A percentile compares a stretch with the other conserved stretches of the same genome.
Conservation (phyloP, 2,888 invertebrate genomes). For the Odontomyia ornata region DNA sequence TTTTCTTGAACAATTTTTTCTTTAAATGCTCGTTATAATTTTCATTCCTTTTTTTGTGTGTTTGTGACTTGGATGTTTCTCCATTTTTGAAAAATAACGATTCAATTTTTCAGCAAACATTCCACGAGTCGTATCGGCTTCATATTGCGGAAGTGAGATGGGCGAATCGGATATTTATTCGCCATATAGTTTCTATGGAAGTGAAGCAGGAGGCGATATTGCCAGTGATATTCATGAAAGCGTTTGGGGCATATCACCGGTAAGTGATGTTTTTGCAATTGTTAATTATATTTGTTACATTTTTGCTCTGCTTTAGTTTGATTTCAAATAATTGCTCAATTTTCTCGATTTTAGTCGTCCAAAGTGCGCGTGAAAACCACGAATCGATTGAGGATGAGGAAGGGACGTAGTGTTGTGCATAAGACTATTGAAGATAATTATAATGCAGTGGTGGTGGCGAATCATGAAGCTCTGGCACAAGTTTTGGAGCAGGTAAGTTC, state of each 20-base stretch:
- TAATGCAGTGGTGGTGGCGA: constrained; percentile 87
- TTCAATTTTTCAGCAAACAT: constrained; percentile 58
- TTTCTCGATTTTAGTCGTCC: constrained; percentile 54
- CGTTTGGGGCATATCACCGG: constrained; percentile 63
- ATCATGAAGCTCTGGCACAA: constrained; percentile 89
- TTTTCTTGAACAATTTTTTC: not conserved
- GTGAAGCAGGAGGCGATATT: constrained; percentile 66
- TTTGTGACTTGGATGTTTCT: not conserved
- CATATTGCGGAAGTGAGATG: constrained; percentile 84
- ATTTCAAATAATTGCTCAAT: constrained; percentile 2
- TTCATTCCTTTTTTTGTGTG: not conserved
- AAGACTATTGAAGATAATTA: constrained; percentile 89
- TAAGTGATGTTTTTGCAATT: constrained; percentile 50
- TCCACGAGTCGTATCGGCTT: constrained; percentile 73
- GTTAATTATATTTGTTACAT: not conserved
- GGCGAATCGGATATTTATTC: constrained; percentile 85
- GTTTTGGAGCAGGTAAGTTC: constrained; percentile 82
- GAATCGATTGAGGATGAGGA: constrained; percentile 76
- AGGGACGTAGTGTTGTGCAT: constrained; percentile 84
- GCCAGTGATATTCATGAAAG: constrained; percentile 63
- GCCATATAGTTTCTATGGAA: constrained; percentile 78
- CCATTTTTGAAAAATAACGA: not conserved
- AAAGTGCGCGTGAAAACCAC: constrained; percentile 64
- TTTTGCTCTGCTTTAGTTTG: not conserved
- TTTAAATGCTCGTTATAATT: not conserved